A percentile compares a stretch with the other conserved stretches of the same genome.
Evolutionary conservation across 2,888 invertebrate species (phyloP).

Genomic region (Galerucella calmariensis): DNA sequence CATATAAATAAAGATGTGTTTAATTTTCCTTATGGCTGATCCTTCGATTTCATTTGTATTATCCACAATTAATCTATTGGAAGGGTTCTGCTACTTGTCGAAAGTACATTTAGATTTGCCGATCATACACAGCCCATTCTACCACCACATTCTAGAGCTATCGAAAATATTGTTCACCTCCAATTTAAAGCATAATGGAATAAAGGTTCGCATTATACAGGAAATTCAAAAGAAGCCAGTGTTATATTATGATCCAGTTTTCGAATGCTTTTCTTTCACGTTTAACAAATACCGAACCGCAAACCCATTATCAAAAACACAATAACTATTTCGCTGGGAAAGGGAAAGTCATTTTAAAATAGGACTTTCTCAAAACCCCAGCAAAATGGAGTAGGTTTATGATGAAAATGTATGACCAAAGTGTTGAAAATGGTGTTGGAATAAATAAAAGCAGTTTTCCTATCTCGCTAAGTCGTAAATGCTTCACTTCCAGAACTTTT

Average conservation of each 20-base stretch:
- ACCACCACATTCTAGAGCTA: too few species aligned
- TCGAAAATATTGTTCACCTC: too few species aligned
- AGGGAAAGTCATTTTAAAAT: slow-evolving; percentile 22
- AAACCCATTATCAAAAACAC: slow-evolving; percentile 26
- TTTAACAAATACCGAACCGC: slow-evolving; percentile 23
- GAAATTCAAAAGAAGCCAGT: slow-evolving; percentile 1
- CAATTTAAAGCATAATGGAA: neutral
- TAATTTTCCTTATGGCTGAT: too few species aligned
- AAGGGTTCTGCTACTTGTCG: too few species aligned
- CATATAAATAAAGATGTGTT: too few species aligned
- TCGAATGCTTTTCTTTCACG: slow-evolving; percentile 23
- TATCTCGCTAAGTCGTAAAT: slow-evolving; percentile 1
- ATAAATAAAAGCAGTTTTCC: slow-evolving; percentile 5
- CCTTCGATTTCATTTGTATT: too few species aligned
- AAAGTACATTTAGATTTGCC: too few species aligned
- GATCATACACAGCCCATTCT: too few species aligned
- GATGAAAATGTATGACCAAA: slow-evolving; percentile 13
- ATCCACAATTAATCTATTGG: too few species aligned
- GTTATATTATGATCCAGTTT: slow-evolving; percentile 21
- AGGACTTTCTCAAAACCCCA: neutral
- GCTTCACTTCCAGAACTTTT: neutral
- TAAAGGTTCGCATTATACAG: neutral
- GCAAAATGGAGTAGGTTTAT: slow-evolving; percentile 4
- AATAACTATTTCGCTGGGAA: slow-evolving; percentile 24
- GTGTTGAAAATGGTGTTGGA: slow-evolving; percentile 6